Percentiles rank a stretch among this genome's conserved stretches.
Evolutionary conservation across 2,888 invertebrate species (phyloP).

Genomic region (Xanthia icteritia): DNA sequence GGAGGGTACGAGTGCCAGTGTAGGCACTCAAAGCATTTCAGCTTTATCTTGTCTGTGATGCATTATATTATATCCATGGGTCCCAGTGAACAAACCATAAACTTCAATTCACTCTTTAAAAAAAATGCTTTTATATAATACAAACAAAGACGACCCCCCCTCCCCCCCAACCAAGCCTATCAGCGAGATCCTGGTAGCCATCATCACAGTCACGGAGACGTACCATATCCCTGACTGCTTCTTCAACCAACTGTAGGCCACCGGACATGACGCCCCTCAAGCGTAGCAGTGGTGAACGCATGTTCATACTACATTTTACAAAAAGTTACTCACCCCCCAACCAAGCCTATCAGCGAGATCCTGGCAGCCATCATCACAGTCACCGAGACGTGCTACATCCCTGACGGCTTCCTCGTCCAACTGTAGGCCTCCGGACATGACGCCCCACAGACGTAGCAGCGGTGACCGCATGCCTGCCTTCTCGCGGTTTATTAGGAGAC

Average conservation of each 20-base stretch:
- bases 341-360: constrained; percentile 94
- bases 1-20: too few relatives aligned
- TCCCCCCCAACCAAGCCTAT: too few relatives aligned
- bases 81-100: too few relatives aligned
- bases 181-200: too few relatives aligned
- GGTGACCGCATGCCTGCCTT: constrained; percentile 89
- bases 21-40: too few relatives aligned
- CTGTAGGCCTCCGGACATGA: constrained; percentile 91
- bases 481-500: constrained; percentile 96
- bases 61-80: too few relatives aligned
- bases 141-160: too few relatives aligned
- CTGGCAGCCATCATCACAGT: constrained; percentile 95
- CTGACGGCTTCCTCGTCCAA: constrained; percentile 92
- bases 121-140: too few relatives aligned
- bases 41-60: too few relatives aligned
- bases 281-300: constrained; percentile 79
- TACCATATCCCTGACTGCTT: constrained; percentile 94
- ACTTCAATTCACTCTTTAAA: too few relatives aligned
- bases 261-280: constrained; percentile 85
- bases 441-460: constrained; percentile 80
- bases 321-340: constrained; percentile 91
- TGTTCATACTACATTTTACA: constrained; percentile 6
- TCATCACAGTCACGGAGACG: constrained; percentile 91
- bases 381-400: constrained; percentile 95
- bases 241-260: constrained; percentile 92